Conservation (phyloP, 2,888 invertebrate genomes). For the Osedax fenrisi region DNA sequence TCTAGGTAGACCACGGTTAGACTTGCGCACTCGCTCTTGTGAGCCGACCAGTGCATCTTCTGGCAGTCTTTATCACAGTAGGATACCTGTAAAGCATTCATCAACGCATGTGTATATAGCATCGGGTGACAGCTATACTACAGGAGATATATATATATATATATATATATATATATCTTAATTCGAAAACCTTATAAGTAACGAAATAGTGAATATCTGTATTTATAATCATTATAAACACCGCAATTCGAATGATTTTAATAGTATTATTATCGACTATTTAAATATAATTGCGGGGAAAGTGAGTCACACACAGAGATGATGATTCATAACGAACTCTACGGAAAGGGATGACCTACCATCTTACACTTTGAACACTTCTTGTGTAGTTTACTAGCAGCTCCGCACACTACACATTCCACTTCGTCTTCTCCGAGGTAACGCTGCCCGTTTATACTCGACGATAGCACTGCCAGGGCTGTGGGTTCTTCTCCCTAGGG, state of each 20-base stretch:
- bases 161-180: no score
- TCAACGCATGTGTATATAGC: no score
- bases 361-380: conserved; percentile 84
- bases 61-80: conserved; percentile 92
- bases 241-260: not conserved
- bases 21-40: conserved; percentile 49
- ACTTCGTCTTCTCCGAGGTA: conserved; percentile 50
- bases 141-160: no score
- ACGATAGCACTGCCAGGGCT: conserved; percentile 62
- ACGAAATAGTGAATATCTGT: no score
- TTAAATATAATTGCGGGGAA: not conserved
- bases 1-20: not conserved
- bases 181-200: no score
- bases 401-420: conserved; percentile 44
- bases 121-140: no score
- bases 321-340: not conserved
- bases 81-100: conserved; percentile 58
- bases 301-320: not conserved
- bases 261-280: not conserved
- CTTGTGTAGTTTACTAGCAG: conserved; percentile 60
- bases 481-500: conserved; percentile 55
- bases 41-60: conserved; percentile 60
- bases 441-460: conserved; percentile 75
- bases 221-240: no score
- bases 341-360: conserved; percentile 41